These are phyloP conservation scores for Theropithecus gelada DNA, from an alignment of 2,113 vertebrate species.

Conservation along the genomic window DNA sequence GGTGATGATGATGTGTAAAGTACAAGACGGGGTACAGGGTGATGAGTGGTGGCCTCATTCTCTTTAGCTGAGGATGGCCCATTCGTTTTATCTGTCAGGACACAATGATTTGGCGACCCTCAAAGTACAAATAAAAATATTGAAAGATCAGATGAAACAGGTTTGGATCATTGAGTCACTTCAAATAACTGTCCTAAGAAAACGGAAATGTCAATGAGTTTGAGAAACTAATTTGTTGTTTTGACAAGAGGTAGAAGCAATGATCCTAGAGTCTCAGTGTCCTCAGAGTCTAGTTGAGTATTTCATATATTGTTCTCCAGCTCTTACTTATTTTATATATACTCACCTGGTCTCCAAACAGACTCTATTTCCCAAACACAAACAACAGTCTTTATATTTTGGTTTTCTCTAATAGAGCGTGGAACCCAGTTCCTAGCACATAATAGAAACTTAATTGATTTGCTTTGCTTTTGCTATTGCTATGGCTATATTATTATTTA, in stretches of 20 bases:
- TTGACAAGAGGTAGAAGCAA: constrained; percentile 36
- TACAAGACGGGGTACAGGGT: neutral
- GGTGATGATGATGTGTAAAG: neutral
- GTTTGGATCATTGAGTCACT: constrained; percentile 47
- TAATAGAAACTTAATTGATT: neutral
- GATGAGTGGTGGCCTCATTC: neutral
- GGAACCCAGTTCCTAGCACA: neutral
- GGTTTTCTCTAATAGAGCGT: neutral
- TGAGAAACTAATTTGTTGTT: constrained; percentile 33
- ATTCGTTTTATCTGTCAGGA: constrained; percentile 23
- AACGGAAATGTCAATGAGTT: neutral
- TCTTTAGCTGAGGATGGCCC: neutral
- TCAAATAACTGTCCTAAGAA: constrained; percentile 4
- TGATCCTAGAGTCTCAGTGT: neutral
- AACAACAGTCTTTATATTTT: neutral
- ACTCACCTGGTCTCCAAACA: neutral
- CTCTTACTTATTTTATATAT: neutral
- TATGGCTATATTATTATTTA: neutral
- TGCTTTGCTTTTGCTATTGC: neutral
- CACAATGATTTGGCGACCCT: constrained; percentile 26
- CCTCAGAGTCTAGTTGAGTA: neutral
- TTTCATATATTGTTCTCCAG: neutral
- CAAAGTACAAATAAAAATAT: constrained; percentile 46
- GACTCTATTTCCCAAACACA: neutral
- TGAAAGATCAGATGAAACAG: constrained; percentile 41